phyloP scores from a whole-genome alignment of 2,888 invertebrate species.

The Ischnus inquisitorius region DNA sequence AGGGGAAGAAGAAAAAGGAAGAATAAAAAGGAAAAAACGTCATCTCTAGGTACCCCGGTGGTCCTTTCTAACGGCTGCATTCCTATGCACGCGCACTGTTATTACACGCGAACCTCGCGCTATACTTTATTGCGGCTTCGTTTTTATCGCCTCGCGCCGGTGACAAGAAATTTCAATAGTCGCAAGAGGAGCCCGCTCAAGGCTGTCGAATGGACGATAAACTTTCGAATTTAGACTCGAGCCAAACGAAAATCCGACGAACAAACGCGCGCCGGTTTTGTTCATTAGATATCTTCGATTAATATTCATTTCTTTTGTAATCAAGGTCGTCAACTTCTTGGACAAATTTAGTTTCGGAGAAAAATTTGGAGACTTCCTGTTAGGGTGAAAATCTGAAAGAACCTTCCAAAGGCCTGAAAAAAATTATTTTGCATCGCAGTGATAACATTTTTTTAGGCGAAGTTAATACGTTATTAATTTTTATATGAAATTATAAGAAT shows the following conservation, averaged over 20 bases:
- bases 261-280: background rate
- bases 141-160: slow-evolving; percentile 12
- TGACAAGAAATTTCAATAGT: slow-evolving; percentile 39
- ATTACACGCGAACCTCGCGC: slow-evolving; percentile 20
- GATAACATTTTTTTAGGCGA: too few species aligned
- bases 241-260: background rate
- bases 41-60: slow-evolving; percentile 60
- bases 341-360: too few species aligned
- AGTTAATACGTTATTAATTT: too few species aligned
- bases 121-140: background rate
- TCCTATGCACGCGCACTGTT: slow-evolving; percentile 43
- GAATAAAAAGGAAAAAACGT: slow-evolving; percentile 39
- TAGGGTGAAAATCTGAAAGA: too few species aligned
- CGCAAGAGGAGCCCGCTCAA: background rate
- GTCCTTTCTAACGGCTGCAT: slow-evolving; percentile 67
- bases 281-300: too few species aligned
- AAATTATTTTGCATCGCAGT: too few species aligned
- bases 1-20: slow-evolving; percentile 25
- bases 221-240: slow-evolving; percentile 7
- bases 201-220: background rate
- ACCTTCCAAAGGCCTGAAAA: too few species aligned
- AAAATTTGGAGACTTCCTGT: too few species aligned
- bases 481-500: too few species aligned
- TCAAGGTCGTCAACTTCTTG: too few species aligned
- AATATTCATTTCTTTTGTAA: too few species aligned